phyloP scores from a whole-genome alignment of 2,888 invertebrate species.

The Dryococelus australis region DNA sequence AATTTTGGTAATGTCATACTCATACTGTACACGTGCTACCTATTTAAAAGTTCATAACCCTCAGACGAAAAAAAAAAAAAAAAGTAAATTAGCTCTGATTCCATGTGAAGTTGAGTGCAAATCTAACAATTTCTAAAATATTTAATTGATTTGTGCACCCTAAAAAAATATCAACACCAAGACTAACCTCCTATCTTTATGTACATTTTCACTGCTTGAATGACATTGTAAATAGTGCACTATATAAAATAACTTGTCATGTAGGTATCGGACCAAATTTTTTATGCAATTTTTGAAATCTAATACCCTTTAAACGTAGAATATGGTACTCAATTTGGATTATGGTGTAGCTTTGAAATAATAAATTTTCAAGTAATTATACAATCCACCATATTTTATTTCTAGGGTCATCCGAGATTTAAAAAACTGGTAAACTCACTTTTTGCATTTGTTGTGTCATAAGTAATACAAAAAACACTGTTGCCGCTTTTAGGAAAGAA shows the following conservation, averaged over 20 bases:
- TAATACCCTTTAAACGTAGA: too few species aligned
- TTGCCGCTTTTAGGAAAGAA: not conserved
- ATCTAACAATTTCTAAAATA: not conserved
- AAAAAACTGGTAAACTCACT: not conserved
- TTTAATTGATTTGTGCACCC: not conserved
- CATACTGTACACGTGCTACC: not conserved
- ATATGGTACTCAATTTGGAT: too few species aligned
- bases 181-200: not conserved
- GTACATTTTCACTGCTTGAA: not conserved
- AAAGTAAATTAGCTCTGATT: not conserved
- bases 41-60: not conserved
- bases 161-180: not conserved
- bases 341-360: too few species aligned
- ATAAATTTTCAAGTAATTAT: too few species aligned
- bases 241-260: not conserved
- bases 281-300: not conserved
- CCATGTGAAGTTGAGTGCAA: too few species aligned
- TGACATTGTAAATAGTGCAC: not conserved
- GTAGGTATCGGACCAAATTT: not conserved
- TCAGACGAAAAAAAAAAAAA: not conserved
- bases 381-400: not conserved
- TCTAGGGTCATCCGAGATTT: not conserved
- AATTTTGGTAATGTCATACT: too few species aligned
- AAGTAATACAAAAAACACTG: not conserved
- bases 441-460: not conserved